Percentiles rank a stretch among this genome's conserved stretches.
Evolutionary conservation across 2,113 vertebrate genomes (phyloP).

Genomic region (Dunckerocampus dactyliophorus): DNA sequence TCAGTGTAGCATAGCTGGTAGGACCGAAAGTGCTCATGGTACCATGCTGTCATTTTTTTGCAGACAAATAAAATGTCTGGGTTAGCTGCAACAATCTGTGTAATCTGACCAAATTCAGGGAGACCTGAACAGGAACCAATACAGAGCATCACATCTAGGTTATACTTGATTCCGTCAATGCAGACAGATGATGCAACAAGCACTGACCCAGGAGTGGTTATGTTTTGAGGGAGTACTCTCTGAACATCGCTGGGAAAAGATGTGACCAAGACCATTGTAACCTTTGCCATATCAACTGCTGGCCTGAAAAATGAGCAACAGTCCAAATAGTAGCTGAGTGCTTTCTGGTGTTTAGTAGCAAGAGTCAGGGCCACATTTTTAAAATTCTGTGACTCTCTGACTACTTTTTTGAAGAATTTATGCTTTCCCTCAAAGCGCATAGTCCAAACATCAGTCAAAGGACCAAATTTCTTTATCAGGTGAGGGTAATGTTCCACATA

Average conservation of each 20-base stretch:
- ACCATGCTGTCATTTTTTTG: conserved; percentile 26
- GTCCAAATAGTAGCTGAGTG: conserved; percentile 10
- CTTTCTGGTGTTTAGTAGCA: not conserved
- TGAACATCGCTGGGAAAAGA: conserved; percentile 13
- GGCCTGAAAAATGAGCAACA: conserved; percentile 18
- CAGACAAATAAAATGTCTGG: conserved; percentile 33
- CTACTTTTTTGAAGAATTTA: conserved; percentile 15
- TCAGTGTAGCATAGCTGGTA: conserved; percentile 11
- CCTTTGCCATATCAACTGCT: conserved; percentile 7
- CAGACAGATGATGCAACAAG: conserved; percentile 10
- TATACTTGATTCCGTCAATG: conserved; percentile 27
- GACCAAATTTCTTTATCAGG: conserved; percentile 5
- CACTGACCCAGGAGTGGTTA: not conserved
- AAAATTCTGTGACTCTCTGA: conserved; percentile 1
- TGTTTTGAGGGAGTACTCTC: not conserved
- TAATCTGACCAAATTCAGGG: conserved; percentile 23
- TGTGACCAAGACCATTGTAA: conserved; percentile 4
- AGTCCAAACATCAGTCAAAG: not conserved
- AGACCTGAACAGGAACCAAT: conserved; percentile 31
- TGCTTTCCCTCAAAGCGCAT: conserved; percentile 8
- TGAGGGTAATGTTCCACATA: conserved; percentile 15
- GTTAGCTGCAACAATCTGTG: conserved; percentile 24
- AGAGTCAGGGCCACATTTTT: conserved; percentile 21
- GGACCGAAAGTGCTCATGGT: conserved; percentile 26
- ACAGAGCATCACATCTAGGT: conserved; percentile 25